These are phyloP conservation scores for Endotricha flammealis DNA, from an alignment of 2,888 invertebrate species.

Conservation along the genomic window DNA sequence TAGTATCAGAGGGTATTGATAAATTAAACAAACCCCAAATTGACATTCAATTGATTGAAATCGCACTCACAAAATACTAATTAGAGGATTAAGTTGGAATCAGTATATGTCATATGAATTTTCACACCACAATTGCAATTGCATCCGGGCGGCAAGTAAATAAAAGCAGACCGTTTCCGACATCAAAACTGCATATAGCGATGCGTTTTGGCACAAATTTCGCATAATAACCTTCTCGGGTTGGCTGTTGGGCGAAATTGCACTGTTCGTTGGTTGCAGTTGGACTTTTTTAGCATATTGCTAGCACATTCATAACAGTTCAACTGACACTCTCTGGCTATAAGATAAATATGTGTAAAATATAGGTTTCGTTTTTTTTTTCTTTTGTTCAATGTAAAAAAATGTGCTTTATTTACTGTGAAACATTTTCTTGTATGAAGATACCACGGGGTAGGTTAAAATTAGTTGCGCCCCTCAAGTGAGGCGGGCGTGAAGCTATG, in stretches of 20 bases:
- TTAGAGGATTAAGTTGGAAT: constrained; percentile 46
- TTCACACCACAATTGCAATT: constrained; percentile 41
- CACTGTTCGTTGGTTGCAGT: background rate
- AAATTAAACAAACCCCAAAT: no score
- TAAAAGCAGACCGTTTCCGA: constrained; percentile 48
- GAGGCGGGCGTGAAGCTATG: no score
- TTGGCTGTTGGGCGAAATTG: constrained; percentile 25
- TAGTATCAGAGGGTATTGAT: no score
- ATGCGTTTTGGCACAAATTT: constrained; percentile 62
- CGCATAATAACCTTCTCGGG: constrained; percentile 56
- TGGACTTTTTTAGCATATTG: background rate
- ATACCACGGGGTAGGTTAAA: no score
- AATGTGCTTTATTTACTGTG: no score
- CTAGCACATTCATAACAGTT: background rate
- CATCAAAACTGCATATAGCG: constrained; percentile 45
- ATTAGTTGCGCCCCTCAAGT: no score
- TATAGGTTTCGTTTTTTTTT: no score
- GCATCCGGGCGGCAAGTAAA: constrained; percentile 50
- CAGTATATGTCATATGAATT: constrained; percentile 46
- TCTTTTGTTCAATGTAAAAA: no score
- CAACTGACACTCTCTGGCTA: no score
- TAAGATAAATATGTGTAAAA: no score
- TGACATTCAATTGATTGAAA: no score
- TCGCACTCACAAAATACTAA: constrained; percentile 11
- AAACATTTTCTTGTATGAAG: no score